These are phyloP conservation scores for Masnerella sp. DNA, from an alignment of 2,888 invertebrate species.

Conservation along the genomic window DNA sequence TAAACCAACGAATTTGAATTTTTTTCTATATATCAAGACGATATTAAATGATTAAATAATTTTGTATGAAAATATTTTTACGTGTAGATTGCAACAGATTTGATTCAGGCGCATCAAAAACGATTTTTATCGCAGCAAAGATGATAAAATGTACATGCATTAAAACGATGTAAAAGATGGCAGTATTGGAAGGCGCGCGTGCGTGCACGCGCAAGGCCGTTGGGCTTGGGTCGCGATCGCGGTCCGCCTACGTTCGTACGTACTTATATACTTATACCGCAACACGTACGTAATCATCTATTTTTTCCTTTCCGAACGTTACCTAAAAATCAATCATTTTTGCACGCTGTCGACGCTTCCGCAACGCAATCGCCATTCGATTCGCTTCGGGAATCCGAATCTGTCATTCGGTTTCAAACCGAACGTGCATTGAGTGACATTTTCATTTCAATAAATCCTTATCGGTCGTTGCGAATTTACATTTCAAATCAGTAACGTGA, in stretches of 20 bases:
- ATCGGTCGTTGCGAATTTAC: too few species aligned
- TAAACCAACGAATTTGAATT: too few species aligned
- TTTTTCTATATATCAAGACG: too few species aligned
- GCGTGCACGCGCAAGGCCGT: conserved; percentile 61
- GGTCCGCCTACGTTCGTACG: conserved; percentile 43
- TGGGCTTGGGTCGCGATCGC: too few species aligned
- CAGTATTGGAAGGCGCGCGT: conserved; percentile 26
- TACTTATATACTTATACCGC: conserved; percentile 11
- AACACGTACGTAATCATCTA: conserved; percentile 10
- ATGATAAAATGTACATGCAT: conserved; percentile 5
- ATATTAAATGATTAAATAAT: too few species aligned
- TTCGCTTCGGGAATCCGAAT: too few species aligned
- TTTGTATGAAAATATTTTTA: background rate
- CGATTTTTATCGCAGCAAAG: conserved; percentile 15
- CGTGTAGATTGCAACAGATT: background rate
- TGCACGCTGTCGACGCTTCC: too few species aligned
- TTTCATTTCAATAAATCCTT: too few species aligned
- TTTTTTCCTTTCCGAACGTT: background rate
- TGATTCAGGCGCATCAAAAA: background rate
- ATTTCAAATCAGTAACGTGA: too few species aligned
- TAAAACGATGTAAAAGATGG: conserved; percentile 21
- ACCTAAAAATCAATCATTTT: background rate
- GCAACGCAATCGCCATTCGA: too few species aligned
- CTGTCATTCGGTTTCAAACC: too few species aligned
- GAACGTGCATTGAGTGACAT: too few species aligned